Conservation (phyloP, 2,113 vertebrate species). For the Maccullochella peelii region DNA sequence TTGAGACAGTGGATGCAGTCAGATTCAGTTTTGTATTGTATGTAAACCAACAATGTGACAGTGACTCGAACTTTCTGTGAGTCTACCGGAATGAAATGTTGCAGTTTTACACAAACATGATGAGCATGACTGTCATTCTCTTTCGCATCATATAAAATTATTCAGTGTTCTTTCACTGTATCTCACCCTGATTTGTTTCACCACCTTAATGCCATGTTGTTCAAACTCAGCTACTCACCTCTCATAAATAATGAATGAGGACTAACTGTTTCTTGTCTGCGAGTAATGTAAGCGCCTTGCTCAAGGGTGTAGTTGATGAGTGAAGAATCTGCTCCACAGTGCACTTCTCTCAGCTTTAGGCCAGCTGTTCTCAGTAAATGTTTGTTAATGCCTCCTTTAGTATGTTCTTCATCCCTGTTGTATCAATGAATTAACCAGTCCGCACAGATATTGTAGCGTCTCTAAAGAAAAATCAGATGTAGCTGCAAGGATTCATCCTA, state of each 20-base stretch:
- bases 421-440: conserved; percentile 41
- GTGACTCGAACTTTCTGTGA: conserved; percentile 12
- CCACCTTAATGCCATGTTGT: conserved; percentile 26
- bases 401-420: conserved; percentile 1
- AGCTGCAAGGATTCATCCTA: conserved; percentile 36
- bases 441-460: conserved; percentile 24
- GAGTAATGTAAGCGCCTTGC: conserved; percentile 49
- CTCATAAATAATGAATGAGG: conserved; percentile 65
- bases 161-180: conserved; percentile 12
- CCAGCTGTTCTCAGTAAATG: conserved; percentile 44
- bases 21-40: conserved; percentile 40
- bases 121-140: conserved; percentile 14
- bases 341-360: conserved; percentile 35
- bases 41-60: conserved; percentile 59
- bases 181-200: conserved; percentile 44
- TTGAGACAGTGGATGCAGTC: conserved; percentile 42
- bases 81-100: conserved; percentile 22
- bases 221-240: conserved; percentile 46
- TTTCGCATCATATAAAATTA: conserved; percentile 15
- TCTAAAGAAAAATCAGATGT: background rate
- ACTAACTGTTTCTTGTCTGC: conserved; percentile 57
- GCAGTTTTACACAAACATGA: conserved; percentile 1
- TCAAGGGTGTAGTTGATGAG: conserved; percentile 51
- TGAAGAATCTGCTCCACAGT: conserved; percentile 18
- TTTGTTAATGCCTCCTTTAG: conserved; percentile 31